phyloP scores from a whole-genome alignment of 2,113 vertebrate species.

The Capricornis sumatraensis region DNA sequence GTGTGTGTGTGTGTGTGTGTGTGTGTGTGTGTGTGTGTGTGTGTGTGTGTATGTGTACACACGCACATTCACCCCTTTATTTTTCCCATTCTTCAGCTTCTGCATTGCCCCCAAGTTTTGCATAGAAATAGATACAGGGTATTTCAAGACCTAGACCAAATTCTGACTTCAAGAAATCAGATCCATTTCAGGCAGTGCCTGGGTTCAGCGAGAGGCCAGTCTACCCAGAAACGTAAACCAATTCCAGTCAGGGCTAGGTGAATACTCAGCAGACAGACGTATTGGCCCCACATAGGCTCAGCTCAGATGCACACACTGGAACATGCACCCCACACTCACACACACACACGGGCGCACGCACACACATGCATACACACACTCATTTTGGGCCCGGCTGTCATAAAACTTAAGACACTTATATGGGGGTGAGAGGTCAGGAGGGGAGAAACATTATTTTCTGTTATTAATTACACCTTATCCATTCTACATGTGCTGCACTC shows the following conservation, averaged over 20 bases:
- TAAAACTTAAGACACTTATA: constrained; percentile 81
- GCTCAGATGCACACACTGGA: not conserved
- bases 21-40: no score
- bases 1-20: not conserved
- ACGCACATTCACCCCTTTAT: not conserved
- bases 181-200: constrained; percentile 57
- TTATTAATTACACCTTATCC: constrained; percentile 82
- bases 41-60: no score
- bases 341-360: not conserved
- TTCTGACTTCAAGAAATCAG: constrained; percentile 51
- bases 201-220: constrained; percentile 76
- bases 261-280: constrained; percentile 44
- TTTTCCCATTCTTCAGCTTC: not conserved
- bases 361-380: constrained; percentile 13
- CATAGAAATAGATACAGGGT: constrained; percentile 4
- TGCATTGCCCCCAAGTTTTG: not conserved
- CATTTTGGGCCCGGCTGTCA: constrained; percentile 71
- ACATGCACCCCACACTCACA: not conserved
- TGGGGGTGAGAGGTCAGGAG: constrained; percentile 77
- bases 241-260: constrained; percentile 48
- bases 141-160: not conserved
- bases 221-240: constrained; percentile 44
- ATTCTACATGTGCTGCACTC: constrained; percentile 63
- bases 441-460: constrained; percentile 80
- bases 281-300: not conserved